Percentiles rank a stretch among this genome's conserved stretches.
Conservation (phyloP, 2,888 invertebrate genomes). For the Cheiracanthium punctorium region DNA sequence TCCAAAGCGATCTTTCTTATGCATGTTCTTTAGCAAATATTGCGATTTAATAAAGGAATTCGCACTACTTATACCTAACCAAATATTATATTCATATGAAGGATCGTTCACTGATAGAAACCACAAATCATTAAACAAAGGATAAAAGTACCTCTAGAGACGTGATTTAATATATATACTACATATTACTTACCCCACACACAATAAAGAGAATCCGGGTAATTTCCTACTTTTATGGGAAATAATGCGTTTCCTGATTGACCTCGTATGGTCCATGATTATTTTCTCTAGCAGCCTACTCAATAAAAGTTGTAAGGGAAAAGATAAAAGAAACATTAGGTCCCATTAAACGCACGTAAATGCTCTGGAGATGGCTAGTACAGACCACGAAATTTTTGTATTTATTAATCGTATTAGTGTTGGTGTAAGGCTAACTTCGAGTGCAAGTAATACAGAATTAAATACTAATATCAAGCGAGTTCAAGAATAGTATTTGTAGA, state of each 20-base stretch:
- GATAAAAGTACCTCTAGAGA: background rate
- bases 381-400: background rate
- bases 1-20: no score
- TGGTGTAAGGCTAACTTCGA: background rate
- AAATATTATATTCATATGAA: no score
- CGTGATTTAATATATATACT: background rate
- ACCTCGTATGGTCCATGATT: constrained; percentile 2
- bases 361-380: background rate
- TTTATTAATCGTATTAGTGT: background rate
- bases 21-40: no score
- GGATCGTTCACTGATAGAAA: no score
- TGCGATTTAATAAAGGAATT: no score
- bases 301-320: background rate
- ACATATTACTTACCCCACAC: background rate
- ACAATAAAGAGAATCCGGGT: background rate
- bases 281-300: background rate
- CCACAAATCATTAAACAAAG: no score
- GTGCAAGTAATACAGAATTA: background rate
- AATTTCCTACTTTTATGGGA: constrained; percentile 9
- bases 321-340: background rate
- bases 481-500: no score
- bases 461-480: no score
- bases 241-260: constrained; percentile 3
- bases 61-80: no score
- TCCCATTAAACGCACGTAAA: background rate